phyloP scores from a whole-genome alignment of 2,888 invertebrate genomes.

The Pyrrhia umbra region DNA sequence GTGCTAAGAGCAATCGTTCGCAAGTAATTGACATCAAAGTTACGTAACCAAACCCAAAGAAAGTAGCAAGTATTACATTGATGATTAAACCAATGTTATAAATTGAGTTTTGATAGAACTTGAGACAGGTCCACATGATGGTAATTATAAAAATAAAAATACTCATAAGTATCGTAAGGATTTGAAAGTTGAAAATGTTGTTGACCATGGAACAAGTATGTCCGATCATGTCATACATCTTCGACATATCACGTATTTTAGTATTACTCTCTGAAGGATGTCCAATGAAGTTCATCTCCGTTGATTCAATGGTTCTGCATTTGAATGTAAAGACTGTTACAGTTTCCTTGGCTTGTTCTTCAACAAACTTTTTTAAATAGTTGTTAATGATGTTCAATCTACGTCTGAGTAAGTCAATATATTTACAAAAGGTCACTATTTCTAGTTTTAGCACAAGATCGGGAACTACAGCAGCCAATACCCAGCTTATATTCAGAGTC shows the following conservation, averaged over 20 bases:
- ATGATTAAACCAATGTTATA: background rate
- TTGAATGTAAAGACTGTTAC: background rate
- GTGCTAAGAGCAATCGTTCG: constrained; percentile 69
- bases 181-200: background rate
- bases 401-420: background rate
- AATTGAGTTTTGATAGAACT: background rate
- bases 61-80: constrained; percentile 64
- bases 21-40: constrained; percentile 72
- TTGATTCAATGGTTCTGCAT: background rate
- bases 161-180: background rate
- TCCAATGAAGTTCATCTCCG: background rate
- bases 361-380: background rate
- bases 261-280: background rate
- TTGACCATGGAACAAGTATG: background rate
- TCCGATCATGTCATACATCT: background rate
- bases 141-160: background rate
- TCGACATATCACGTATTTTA: background rate
- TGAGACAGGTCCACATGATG: background rate
- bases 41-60: constrained; percentile 68
- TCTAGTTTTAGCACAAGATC: background rate
- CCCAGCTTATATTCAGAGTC: background rate
- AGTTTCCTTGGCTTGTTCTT: background rate
- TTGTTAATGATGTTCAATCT: background rate
- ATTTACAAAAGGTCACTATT: background rate
- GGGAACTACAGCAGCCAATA: background rate